Evolutionary conservation across 2,888 invertebrate genomes (phyloP).

Genomic region (Brenthis ino): DNA sequence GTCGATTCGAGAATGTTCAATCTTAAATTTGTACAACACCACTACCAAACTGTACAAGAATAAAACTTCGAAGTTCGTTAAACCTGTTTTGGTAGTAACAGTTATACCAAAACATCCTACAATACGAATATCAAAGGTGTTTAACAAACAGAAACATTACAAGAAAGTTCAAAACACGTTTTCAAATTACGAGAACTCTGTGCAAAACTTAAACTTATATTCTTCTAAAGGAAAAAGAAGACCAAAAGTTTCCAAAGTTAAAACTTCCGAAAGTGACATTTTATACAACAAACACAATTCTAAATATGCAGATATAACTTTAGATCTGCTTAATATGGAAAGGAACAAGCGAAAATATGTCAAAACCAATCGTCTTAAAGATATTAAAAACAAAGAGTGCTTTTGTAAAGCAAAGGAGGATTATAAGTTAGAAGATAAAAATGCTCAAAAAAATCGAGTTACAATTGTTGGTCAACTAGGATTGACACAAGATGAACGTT

Average conservation of each 20-base stretch:
- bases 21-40: background rate
- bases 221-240: conserved; percentile 45
- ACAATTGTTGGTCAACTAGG: conserved; percentile 64
- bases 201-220: conserved; percentile 53
- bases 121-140: background rate
- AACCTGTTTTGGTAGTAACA: conserved; percentile 3
- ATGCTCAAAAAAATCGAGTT: conserved; percentile 50
- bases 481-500: conserved; percentile 58
- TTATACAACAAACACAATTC: conserved; percentile 44
- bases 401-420: conserved; percentile 30
- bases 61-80: background rate
- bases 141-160: conserved; percentile 7
- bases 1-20: background rate
- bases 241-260: conserved; percentile 59
- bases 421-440: conserved; percentile 25
- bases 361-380: conserved; percentile 35
- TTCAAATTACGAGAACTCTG: conserved; percentile 57
- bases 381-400: conserved; percentile 32
- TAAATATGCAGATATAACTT: conserved; percentile 51
- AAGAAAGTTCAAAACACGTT: conserved; percentile 50
- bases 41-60: background rate
- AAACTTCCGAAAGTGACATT: conserved; percentile 58
- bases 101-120: conserved; percentile 1
- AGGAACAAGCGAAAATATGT: conserved; percentile 52
- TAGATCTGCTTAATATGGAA: conserved; percentile 60